Conservation (phyloP, 1,140 invertebrate genomes). For the Geopemphigus sp. region DNA sequence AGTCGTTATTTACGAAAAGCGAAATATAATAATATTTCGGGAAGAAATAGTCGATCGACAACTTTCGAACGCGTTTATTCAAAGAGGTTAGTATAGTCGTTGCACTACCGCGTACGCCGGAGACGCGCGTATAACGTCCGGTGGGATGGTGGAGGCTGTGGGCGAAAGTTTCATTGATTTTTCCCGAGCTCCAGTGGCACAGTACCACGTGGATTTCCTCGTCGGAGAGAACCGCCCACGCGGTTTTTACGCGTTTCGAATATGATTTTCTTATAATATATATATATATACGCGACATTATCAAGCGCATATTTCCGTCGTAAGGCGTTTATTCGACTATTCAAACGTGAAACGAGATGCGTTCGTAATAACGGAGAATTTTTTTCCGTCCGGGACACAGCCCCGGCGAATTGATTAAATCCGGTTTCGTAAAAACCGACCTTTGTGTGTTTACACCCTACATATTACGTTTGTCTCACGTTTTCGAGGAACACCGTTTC, state of each 20-base stretch:
- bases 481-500: not conserved
- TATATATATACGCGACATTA: too few relatives aligned
- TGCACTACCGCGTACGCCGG: not conserved
- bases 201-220: constrained; percentile 29
- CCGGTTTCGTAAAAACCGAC: too few relatives aligned
- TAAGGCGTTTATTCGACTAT: too few relatives aligned
- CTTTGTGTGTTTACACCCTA: too few relatives aligned
- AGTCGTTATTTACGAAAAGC: too few relatives aligned
- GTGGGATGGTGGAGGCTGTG: not conserved
- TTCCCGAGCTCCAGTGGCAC: constrained; percentile 13
- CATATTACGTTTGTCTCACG: too few relatives aligned
- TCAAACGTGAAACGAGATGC: too few relatives aligned
- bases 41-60: not conserved
- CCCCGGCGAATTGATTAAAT: too few relatives aligned
- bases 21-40: too few relatives aligned
- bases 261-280: not conserved
- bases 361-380: too few relatives aligned
- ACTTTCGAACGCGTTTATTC: not conserved
- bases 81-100: not conserved
- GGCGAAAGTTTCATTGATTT: constrained; percentile 47
- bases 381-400: too few relatives aligned
- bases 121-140: not conserved
- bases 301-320: too few relatives aligned
- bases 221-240: constrained; percentile 19
- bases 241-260: not conserved